Evolutionary conservation across 1,140 invertebrate species (phyloP).

Genomic region (Teleopsis dalmanni): DNA sequence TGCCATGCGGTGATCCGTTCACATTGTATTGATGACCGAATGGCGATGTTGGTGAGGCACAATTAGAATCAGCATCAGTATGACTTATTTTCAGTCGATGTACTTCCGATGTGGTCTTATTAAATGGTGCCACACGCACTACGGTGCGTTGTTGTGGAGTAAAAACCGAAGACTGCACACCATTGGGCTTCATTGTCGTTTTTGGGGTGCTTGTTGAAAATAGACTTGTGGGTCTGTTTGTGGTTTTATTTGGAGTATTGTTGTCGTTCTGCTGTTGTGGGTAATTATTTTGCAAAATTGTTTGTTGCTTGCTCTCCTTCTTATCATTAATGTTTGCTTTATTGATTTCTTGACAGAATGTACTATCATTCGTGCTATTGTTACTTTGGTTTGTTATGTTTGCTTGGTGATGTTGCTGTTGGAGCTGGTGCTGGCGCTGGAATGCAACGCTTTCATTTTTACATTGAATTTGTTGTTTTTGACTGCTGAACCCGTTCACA

Average conservation of each 20-base stretch:
- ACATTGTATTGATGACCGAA: conserved; percentile 5
- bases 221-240: conserved; percentile 19
- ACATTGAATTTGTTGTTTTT: no score
- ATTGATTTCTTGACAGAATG: conserved; percentile 1
- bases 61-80: conserved; percentile 21
- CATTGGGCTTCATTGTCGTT: neutral
- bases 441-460: no score
- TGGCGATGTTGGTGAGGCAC: conserved; percentile 3
- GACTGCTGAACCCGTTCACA: neutral
- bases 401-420: conserved; percentile 6
- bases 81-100: conserved; percentile 55
- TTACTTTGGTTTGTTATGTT: neutral
- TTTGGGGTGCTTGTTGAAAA: no score
- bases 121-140: conserved; percentile 39
- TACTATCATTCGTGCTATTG: neutral
- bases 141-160: conserved; percentile 25
- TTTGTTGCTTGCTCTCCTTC: conserved; percentile 5
- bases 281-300: neutral
- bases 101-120: conserved; percentile 39
- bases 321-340: neutral
- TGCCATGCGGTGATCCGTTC: conserved; percentile 3
- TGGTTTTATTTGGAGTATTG: conserved; percentile 7
- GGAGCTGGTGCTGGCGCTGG: neutral
- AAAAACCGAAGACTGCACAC: neutral
- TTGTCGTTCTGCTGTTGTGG: neutral